Evolutionary conservation across 2,888 invertebrate genomes (phyloP).

Genomic region (Drosophila anomelani): DNA sequence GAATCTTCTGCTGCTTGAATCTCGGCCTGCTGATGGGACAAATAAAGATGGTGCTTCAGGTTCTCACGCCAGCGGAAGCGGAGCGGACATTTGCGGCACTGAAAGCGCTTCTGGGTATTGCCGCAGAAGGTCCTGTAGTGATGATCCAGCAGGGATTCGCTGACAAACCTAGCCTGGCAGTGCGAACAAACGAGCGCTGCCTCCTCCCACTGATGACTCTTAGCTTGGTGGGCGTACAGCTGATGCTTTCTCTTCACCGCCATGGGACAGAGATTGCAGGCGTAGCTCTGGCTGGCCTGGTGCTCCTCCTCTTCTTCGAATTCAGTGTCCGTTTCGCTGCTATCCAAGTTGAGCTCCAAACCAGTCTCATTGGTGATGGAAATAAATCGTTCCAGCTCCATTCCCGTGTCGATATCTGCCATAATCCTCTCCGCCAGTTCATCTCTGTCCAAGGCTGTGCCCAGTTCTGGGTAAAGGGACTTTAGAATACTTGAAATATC

Average conservation of each 20-base stretch:
- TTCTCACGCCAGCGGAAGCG: conserved; percentile 83
- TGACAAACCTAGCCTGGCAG: conserved; percentile 86
- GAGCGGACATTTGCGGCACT: conserved; percentile 80
- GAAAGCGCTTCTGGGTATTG: conserved; percentile 75
- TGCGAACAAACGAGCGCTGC: conserved; percentile 85
- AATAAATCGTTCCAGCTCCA: conserved; percentile 76
- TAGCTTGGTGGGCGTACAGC: conserved; percentile 79
- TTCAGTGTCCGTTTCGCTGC: conserved; percentile 73
- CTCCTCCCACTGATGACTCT: conserved; percentile 83
- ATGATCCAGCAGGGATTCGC: conserved; percentile 85
- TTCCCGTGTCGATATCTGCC: conserved; percentile 56
- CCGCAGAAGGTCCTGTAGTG: conserved; percentile 85
- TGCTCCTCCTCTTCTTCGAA: conserved; percentile 49
- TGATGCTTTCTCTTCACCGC: conserved; percentile 78
- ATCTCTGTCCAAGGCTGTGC: conserved; percentile 40
- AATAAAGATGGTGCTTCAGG: conserved; percentile 71
- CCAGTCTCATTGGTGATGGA: conserved; percentile 83
- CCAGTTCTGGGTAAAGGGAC: conserved; percentile 73
- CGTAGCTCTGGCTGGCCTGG: conserved; percentile 55
- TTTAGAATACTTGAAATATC: conserved; percentile 58
- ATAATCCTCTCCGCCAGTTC: conserved; percentile 66
- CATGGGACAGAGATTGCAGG: conserved; percentile 74
- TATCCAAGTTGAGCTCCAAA: conserved; percentile 80
- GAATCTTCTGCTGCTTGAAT: neutral
- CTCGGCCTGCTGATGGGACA: conserved; percentile 43